Evolutionary conservation across 1,140 invertebrate genomes (phyloP).

Genomic region (Babylonia areolata): DNA sequence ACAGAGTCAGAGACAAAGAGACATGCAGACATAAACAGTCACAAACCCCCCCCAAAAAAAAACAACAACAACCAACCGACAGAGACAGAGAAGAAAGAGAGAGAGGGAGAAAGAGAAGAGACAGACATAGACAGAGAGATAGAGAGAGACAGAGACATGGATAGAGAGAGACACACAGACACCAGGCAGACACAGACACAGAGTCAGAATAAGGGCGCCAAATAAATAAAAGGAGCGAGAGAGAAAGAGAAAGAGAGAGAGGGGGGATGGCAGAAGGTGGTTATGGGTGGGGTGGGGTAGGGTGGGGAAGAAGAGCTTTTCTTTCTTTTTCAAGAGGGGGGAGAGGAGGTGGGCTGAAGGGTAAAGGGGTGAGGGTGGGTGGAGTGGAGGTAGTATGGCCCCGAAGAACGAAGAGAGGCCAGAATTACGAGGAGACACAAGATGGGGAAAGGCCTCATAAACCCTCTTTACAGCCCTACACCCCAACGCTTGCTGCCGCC

Average conservation of each 20-base stretch:
- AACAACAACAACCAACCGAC: background rate
- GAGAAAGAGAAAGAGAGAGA: no score
- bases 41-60: background rate
- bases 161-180: no score
- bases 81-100: background rate
- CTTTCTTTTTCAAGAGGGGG: background rate
- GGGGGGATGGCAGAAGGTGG: no score
- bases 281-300: no score
- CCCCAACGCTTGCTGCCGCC: background rate
- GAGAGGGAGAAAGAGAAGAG: background rate
- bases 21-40: background rate
- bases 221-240: conserved; percentile 18
- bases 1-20: background rate
- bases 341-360: background rate
- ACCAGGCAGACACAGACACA: background rate
- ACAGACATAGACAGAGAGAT: no score
- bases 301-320: no score
- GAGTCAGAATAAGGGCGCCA: background rate
- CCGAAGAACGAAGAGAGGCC: no score
- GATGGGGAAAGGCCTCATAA: conserved; percentile 19
- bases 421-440: background rate
- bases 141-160: background rate
- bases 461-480: background rate
- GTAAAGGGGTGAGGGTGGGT: background rate
- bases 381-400: no score